Evolutionary conservation across 2,888 invertebrate genomes (phyloP).

Genomic region (Calliopum simillimum): DNA sequence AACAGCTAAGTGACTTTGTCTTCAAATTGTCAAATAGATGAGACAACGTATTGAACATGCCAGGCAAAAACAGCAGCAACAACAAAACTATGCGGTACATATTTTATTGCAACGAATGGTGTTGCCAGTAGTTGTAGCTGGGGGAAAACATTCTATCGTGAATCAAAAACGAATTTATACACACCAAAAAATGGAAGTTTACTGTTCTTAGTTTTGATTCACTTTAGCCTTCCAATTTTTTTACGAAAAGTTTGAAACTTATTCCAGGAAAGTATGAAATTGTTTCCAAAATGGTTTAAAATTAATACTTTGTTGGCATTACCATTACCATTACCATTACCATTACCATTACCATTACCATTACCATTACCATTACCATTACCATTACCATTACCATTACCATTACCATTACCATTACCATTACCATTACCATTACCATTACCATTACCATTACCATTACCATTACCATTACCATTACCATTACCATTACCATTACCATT

Average conservation of each 20-base stretch:
- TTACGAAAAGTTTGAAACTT: too few species aligned
- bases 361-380: slow-evolving; percentile 19
- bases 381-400: slow-evolving; percentile 20
- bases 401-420: slow-evolving; percentile 17
- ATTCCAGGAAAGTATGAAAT: too few species aligned
- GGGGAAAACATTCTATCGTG: too few species aligned
- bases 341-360: slow-evolving; percentile 17
- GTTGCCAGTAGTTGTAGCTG: too few species aligned
- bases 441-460: slow-evolving; percentile 20
- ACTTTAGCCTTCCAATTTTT: too few species aligned
- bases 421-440: slow-evolving; percentile 19
- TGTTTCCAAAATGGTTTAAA: too few species aligned
- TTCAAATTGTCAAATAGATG: slow-evolving; percentile 12
- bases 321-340: slow-evolving; percentile 18
- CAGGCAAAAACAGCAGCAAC: neutral
- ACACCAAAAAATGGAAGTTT: too few species aligned
- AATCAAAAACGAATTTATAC: too few species aligned
- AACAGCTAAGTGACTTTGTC: neutral
- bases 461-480: slow-evolving; percentile 17
- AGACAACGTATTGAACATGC: neutral
- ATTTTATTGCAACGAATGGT: too few species aligned
- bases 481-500: slow-evolving; percentile 20
- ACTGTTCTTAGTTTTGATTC: too few species aligned
- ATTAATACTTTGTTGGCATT: too few species aligned
- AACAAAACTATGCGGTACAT: too few species aligned